phyloP scores from a whole-genome alignment of 1,140 invertebrate species.

The Cotesia chilonis region DNA sequence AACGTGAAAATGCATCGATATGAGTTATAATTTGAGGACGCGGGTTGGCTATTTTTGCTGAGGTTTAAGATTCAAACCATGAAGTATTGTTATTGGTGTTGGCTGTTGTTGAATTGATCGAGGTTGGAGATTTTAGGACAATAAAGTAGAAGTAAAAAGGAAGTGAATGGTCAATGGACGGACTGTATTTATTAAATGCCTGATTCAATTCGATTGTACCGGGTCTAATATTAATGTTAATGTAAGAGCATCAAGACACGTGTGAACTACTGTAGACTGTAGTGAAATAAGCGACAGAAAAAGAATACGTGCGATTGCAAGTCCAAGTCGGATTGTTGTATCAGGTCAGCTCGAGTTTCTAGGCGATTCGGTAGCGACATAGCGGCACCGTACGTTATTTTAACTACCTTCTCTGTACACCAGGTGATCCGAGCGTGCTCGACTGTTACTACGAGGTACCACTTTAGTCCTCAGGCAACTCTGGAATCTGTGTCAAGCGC shows the following conservation, averaged over 20 bases:
- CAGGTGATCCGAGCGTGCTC: constrained; percentile 10
- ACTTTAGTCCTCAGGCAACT: constrained; percentile 10
- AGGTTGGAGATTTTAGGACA: too few species aligned
- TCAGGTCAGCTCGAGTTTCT: constrained; percentile 48
- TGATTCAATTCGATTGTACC: background rate
- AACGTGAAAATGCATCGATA: too few species aligned
- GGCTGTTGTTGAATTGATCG: too few species aligned
- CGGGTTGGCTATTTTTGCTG: too few species aligned
- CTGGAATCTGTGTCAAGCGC: constrained; percentile 22
- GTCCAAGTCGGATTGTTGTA: constrained; percentile 9
- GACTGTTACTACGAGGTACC: constrained; percentile 7
- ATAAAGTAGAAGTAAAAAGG: background rate
- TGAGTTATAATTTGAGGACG: too few species aligned
- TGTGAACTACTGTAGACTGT: constrained; percentile 14
- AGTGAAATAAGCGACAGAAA: background rate
- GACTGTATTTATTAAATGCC: constrained; percentile 1
- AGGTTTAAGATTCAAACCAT: too few species aligned
- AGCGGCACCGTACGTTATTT: constrained; percentile 33
- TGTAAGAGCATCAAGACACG: background rate
- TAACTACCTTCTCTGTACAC: constrained; percentile 13
- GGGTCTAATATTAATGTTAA: background rate
- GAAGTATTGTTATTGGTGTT: too few species aligned
- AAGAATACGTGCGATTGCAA: constrained; percentile 16
- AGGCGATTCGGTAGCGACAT: constrained; percentile 42
- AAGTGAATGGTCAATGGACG: constrained; percentile 5